Evolutionary conservation across 2,113 vertebrate genomes (phyloP), one percentile per base, ranked within the genome.

Genomic region (Ascaphus truei): DNA sequence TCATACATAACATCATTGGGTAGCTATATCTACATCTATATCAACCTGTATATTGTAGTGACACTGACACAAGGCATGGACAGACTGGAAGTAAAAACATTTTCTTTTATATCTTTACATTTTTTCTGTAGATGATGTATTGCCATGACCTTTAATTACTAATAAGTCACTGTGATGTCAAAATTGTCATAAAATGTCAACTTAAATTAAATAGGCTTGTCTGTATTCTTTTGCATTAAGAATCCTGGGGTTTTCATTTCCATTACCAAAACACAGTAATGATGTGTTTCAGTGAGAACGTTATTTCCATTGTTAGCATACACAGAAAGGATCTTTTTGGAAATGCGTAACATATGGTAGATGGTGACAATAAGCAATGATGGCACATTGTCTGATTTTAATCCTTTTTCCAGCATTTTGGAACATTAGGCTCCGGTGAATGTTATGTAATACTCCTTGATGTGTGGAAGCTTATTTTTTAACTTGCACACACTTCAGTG

Each of bases 261-360:
- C 11, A 48, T 26, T 15, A 34, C 41, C 34, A n/a, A 68, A 50
- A 26, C 20, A 50, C 47, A 51, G 55, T 10, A 22, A 33, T 41
- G 50, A 51, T 59, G 31, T 60, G 7, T 39, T 69, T 25, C 29
- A n/a, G 60, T 53, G 8, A 69, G 66, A 29, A 23, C 37, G 29
- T 36, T 50, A 37, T 59, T 50, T 5, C n/a, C 53, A 68, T 58
- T 50, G 66, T 29, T 69, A 50, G 20, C 9, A 39, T 16, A 68
- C 26, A 12, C 43, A 69, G 45, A 51, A 60, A 69, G 59, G 16
- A 60, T 33, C 43, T 22, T 60, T 50, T 37, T 51, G 45, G 7
- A 50, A 50, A 60, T 59, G 55, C n/a, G 45, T 22, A 20, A 60
- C 56, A 69, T 69, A 69, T 60, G 56, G 66, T 51, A 48, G 41